phyloP scores from a whole-genome alignment of 2,797 vertebrate genomes.

The Choloepus didactylus region DNA sequence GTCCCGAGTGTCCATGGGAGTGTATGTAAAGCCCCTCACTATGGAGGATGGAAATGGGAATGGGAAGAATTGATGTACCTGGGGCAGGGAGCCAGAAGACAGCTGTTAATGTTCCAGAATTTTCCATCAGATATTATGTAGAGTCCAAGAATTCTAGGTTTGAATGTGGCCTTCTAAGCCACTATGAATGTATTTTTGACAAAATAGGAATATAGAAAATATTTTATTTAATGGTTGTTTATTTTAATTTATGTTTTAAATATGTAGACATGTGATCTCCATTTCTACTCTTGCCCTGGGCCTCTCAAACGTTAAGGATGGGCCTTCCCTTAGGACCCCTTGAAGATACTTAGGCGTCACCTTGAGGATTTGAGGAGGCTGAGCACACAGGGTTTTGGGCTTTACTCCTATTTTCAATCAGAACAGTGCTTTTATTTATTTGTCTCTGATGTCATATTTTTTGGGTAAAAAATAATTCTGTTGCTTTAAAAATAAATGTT shows the following conservation, averaged over 20 bases:
- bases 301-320: background rate
- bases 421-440: background rate
- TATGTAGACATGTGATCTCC: background rate
- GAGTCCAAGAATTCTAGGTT: conserved; percentile 10
- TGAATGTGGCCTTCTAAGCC: background rate
- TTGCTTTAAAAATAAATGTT: conserved; percentile 43
- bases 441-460: conserved; percentile 5
- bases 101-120: background rate
- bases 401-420: background rate
- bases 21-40: background rate
- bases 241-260: conserved; percentile 36
- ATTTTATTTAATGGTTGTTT: background rate
- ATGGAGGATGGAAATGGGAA: background rate
- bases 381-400: background rate
- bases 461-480: background rate
- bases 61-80: background rate
- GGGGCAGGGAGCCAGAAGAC: background rate
- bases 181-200: background rate
- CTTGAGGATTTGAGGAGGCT: background rate
- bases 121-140: conserved; percentile 42
- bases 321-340: background rate
- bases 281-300: background rate
- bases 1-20: background rate
- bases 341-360: background rate
- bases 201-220: background rate